Percentiles rank a stretch among this genome's conserved stretches.
Evolutionary conservation across 2,113 vertebrate species (phyloP).

Genomic region (Maccullochella peelii): DNA sequence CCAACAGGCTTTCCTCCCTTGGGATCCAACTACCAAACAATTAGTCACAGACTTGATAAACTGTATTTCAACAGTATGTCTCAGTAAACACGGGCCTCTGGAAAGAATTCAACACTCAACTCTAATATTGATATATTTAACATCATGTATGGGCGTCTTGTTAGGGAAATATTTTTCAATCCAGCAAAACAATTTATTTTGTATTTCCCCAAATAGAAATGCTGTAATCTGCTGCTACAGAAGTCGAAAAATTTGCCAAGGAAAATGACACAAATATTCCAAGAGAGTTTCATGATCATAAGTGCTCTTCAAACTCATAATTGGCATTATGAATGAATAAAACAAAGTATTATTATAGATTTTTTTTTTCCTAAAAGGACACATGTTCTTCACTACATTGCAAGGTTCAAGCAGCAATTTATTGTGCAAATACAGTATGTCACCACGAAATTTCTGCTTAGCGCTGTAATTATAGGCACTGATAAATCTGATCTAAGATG

Average conservation of each 20-base stretch:
- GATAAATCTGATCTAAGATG: conserved; percentile 52
- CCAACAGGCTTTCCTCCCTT: conserved; percentile 10
- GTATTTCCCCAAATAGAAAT: not conserved
- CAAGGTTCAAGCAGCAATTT: conserved; percentile 14
- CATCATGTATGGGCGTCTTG: conserved; percentile 6
- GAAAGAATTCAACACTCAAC: conserved; percentile 21
- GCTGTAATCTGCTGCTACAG: conserved; percentile 11
- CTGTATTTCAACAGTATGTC: not conserved
- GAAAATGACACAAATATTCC: not conserved
- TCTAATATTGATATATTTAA: conserved; percentile 26
- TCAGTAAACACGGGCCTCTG: conserved; percentile 23
- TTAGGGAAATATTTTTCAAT: not conserved
- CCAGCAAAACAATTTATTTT: conserved; percentile 23
- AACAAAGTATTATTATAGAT: not conserved
- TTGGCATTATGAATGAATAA: conserved; percentile 22
- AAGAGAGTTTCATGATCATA: conserved; percentile 3
- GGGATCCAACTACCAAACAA: conserved; percentile 31
- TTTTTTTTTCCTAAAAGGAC: not conserved
- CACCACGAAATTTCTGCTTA: conserved; percentile 31
- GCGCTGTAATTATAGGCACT: conserved; percentile 46
- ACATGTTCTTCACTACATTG: not conserved
- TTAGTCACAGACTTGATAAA: conserved; percentile 31
- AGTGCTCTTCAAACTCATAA: conserved; percentile 29
- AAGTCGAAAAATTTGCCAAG: conserved; percentile 22
- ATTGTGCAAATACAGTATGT: conserved; percentile 29